Conservation (phyloP, 2,113 vertebrate genomes). For the Phyllostomus discolor region DNA sequence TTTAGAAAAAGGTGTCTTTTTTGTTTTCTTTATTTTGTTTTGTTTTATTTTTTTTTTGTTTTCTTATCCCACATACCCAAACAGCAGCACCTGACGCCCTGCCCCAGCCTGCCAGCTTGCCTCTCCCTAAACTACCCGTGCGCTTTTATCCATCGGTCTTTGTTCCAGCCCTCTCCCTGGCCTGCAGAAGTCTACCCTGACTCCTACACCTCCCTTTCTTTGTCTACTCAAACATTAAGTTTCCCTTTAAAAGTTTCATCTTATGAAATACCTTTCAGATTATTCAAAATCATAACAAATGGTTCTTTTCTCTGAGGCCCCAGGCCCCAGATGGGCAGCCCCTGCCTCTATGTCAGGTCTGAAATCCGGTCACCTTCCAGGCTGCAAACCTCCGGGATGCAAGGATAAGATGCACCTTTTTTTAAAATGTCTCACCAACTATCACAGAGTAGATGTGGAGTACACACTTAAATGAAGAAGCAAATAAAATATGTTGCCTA, state of each 20-base stretch:
- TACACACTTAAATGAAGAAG: background rate
- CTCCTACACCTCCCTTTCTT: background rate
- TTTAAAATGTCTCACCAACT: background rate
- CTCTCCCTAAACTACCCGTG: background rate
- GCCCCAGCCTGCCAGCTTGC: no score
- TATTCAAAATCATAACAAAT: background rate
- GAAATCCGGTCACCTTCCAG: background rate
- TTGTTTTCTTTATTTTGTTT: background rate
- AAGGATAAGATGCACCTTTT: background rate
- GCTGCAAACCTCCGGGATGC: background rate
- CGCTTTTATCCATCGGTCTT: background rate
- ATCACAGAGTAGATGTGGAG: background rate
- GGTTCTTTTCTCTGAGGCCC: background rate
- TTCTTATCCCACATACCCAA: background rate
- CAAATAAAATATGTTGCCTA: background rate
- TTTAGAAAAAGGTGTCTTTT: background rate
- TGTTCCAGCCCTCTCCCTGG: background rate
- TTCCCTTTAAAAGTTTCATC: background rate
- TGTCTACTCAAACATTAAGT: background rate
- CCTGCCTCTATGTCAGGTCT: background rate
- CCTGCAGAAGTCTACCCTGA: background rate
- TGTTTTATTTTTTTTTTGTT: background rate
- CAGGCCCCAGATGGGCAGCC: background rate
- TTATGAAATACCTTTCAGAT: background rate
- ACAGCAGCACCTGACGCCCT: background rate